These are phyloP conservation scores for Labeo rohita DNA, from an alignment of 2,113 vertebrate species.

Conservation along the genomic window DNA sequence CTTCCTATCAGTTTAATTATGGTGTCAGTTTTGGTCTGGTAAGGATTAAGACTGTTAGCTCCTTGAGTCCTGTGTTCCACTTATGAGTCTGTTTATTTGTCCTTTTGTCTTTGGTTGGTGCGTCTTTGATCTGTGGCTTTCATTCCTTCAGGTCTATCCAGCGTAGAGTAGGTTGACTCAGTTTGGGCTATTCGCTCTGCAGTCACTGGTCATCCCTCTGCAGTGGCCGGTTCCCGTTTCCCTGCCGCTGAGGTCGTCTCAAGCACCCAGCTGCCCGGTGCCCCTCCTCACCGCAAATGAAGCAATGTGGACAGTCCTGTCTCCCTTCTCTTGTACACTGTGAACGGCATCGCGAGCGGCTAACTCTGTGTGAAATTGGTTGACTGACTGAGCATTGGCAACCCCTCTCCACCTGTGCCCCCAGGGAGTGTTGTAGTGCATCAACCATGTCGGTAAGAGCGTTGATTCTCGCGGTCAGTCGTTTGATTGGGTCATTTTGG, in stretches of 20 bases:
- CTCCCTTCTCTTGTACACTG: not conserved
- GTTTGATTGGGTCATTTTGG: too few species aligned
- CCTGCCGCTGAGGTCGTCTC: not conserved
- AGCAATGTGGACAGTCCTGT: not conserved
- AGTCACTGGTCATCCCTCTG: not conserved
- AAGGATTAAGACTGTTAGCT: not conserved
- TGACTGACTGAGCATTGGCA: too few species aligned
- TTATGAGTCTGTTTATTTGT: not conserved
- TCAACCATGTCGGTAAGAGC: too few species aligned
- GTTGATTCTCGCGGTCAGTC: too few species aligned
- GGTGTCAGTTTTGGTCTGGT: not conserved
- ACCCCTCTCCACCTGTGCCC: too few species aligned
- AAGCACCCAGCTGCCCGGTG: conserved; percentile 4
- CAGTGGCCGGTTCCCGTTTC: not conserved
- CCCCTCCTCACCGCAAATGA: not conserved
- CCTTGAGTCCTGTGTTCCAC: not conserved
- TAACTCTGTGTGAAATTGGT: too few species aligned
- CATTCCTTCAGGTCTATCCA: not conserved
- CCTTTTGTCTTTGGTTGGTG: not conserved
- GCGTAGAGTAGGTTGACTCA: not conserved
- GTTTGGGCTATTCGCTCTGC: not conserved
- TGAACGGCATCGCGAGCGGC: too few species aligned
- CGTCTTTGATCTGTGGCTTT: not conserved
- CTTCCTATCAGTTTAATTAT: conserved; percentile 11
- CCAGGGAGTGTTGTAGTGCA: too few species aligned